Base-by-base conservation (phyloP, 2,113 vertebrate species). In the Nannospalax galili region DNA sequence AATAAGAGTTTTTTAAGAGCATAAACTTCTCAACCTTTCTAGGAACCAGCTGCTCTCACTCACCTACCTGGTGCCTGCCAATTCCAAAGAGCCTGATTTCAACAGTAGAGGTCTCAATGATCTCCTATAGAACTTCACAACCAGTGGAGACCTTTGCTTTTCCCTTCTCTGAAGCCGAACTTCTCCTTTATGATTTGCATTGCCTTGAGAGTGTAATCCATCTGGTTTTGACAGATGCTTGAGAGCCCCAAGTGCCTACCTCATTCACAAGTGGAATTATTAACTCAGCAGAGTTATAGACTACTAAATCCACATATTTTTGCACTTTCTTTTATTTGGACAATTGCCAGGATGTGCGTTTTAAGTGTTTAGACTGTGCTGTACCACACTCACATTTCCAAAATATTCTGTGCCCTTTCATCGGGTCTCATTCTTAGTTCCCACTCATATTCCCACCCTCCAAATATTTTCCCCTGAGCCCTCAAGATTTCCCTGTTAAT, bases 331-430 rank as follows among this genome's bases (percentile, higher is more conserved):
- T 90, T 84, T 17, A 12, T 37, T 95, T 89, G 93, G 19, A 86
- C 70, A 87, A n/a, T 30, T 94, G 17, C 48, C 32, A 88, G 80
- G 48, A 64, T 52, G 69, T 40, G 70, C 75, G 22, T 48, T 58
- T 84, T 32, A 79, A 64, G 26, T 79, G 42, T 94, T 92, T 40
- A 75, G 62, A 92, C 12, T 35, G 65, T 84, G 11, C 42, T 92
- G 20, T 92, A 56, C 42, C 78, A 91, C 19, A n/a, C 32, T 94
- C 28, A 81, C 37, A 78, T 88, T 72, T 94, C 64, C 30, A 94
- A 91, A 95, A 93, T 52, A 79, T 72, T 60, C 48, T 77, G 30
- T 81, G 28, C 62, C 52, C 62, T 95, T 60, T 62, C 67, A 72
- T 28, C 48, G 11, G 48, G 6, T 40, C 62, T n/a, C 26, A 56